Base-by-base conservation (phyloP, 1,140 invertebrate genomes). In the Octopus bimaculoides region DNA sequence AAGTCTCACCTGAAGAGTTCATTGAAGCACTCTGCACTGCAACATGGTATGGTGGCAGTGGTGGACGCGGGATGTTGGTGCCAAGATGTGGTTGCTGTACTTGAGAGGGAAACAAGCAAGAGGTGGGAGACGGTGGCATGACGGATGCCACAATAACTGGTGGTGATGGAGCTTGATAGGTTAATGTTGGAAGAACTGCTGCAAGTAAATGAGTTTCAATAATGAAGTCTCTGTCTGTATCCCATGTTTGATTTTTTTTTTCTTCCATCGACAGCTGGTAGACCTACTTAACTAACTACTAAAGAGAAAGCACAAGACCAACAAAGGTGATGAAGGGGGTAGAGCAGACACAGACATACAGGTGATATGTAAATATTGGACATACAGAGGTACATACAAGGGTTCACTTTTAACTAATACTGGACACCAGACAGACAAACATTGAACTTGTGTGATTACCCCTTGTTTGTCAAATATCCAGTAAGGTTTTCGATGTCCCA, bases 41-140 rank as follows among this genome's bases (percentile, higher is more conserved):
- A 69, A 87, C 85, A 81, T 86, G 85, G 82, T 89, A 89, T 8
- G 88, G 84, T 78, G 88, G 88, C 74, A 89, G 84, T 54, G 88
- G 87, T 41, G 87, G 88, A 54, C 87, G 80, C 52, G 76, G 26
- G 26, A 41, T 41, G 26, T 41, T 77, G 52, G 69, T 53, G 66
- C 66, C 66, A 77, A 78, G 78, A 54, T 81, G 77, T 69, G 82
- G 81, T 14, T 71, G 66, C 26, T 10, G 66, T 17, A n/a, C 17
- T 71, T 71, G 66, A n/a, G 66, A 71, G 8, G 66, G 66, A 20
- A 10, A 71, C 66, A 20, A 71, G 17, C 56, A 61, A 71, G 66
- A 71, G 26, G 66, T 71, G 14, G 66, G 66, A 71, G 66, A 71
- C 6, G 66, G 66, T 14, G 66, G 66, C 66, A 71, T 71, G 26